Evolutionary conservation across 1,140 invertebrate genomes (phyloP).

Genomic region (Nebria ingens): DNA sequence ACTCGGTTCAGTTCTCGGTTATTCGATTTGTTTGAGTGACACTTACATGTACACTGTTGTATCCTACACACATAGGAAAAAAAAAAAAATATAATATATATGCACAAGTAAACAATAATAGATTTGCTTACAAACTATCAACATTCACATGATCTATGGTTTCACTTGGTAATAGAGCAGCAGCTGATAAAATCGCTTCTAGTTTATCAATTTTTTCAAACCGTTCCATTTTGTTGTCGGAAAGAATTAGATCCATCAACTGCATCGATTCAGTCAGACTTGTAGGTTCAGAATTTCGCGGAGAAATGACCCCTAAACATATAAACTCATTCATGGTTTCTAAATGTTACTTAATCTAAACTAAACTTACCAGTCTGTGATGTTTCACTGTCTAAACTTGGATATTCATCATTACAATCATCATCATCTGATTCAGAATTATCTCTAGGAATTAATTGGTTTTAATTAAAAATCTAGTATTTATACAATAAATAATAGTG

Average conservation of each 20-base stretch:
- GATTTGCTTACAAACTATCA: slow-evolving; percentile 4
- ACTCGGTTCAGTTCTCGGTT: slow-evolving; percentile 27
- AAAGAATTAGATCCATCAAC: slow-evolving; percentile 74
- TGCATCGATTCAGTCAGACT: slow-evolving; percentile 86
- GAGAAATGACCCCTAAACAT: slow-evolving; percentile 48
- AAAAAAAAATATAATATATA: neutral
- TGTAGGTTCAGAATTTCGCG: slow-evolving; percentile 66
- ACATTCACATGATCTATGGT: slow-evolving; percentile 16
- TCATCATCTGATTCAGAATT: slow-evolving; percentile 57
- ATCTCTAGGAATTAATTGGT: no score
- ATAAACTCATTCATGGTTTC: neutral
- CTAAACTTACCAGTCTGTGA: slow-evolving; percentile 31
- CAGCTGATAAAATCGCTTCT: slow-evolving; percentile 72
- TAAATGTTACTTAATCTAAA: slow-evolving; percentile 14
- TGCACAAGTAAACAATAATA: neutral
- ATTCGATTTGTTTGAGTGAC: slow-evolving; percentile 39
- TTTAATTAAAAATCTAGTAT: slow-evolving; percentile 19
- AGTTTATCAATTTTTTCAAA: slow-evolving; percentile 78
- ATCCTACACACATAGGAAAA: neutral
- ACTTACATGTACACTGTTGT: slow-evolving; percentile 34
- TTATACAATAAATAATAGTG: no score
- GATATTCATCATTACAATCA: slow-evolving; percentile 62
- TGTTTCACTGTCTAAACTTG: slow-evolving; percentile 63
- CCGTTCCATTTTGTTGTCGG: slow-evolving; percentile 71
- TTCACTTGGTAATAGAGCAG: slow-evolving; percentile 46